Conservation (phyloP, 2,888 invertebrate species). For the Andrena hattorfiana region DNA sequence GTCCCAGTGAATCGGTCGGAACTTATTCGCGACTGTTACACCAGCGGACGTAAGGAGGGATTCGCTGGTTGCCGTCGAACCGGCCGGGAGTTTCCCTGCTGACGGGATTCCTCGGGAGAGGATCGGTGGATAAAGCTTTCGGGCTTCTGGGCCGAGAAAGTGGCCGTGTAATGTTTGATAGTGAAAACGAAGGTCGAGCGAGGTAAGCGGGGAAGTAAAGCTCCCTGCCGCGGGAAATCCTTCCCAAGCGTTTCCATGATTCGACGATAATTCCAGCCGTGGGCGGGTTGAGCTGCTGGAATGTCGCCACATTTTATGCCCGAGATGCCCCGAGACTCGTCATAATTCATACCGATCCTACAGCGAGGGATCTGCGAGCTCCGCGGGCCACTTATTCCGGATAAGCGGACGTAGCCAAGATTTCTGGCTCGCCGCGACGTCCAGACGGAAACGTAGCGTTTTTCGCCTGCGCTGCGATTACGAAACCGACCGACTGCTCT, state of each 20-base stretch:
- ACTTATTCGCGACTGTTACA: neutral
- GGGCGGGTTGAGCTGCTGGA: conserved; percentile 39
- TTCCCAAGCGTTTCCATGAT: conserved; percentile 47
- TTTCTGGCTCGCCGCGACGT: conserved; percentile 35
- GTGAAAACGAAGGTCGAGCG: neutral
- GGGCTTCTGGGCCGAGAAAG: neutral
- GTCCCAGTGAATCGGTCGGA: neutral
- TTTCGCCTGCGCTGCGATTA: neutral
- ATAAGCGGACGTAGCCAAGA: conserved; percentile 46
- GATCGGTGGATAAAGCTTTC: neutral
- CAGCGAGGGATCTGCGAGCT: conserved; percentile 33
- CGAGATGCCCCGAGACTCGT: conserved; percentile 45
- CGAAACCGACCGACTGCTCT: conserved; percentile 2
- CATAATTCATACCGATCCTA: conserved; percentile 60
- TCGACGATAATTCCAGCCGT: conserved; percentile 41
- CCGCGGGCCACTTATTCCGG: conserved; percentile 52
- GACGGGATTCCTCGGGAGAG: neutral
- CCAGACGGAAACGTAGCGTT: conserved; percentile 11
- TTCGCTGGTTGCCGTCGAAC: neutral
- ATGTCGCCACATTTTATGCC: conserved; percentile 52
- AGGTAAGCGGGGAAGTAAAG: neutral
- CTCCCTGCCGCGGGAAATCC: conserved; percentile 18
- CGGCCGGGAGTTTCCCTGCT: neutral
- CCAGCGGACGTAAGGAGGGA: neutral
- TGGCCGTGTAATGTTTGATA: neutral